Percentiles rank a stretch among this genome's conserved stretches.
phyloP scores from a whole-genome alignment of 2,797 vertebrate species.

The Thaleichthys pacificus region DNA sequence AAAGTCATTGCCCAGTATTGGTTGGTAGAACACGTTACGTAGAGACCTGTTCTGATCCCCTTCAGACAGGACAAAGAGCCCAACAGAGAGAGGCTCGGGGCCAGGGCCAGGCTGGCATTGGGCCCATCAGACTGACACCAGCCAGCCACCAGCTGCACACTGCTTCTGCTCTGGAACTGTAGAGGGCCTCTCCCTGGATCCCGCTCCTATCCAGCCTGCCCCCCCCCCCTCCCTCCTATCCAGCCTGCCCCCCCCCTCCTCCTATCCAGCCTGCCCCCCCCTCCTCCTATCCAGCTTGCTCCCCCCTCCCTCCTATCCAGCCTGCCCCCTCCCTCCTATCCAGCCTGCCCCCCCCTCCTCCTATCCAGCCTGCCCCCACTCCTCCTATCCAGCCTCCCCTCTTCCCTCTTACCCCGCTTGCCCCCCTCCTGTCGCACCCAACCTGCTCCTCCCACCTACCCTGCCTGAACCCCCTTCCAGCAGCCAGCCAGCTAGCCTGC shows the following conservation, averaged over 20 bases:
- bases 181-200: slow-evolving; percentile 16
- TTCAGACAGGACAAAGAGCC: slow-evolving; percentile 71
- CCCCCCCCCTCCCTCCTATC: too few species aligned
- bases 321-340: too few species aligned
- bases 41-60: slow-evolving; percentile 72
- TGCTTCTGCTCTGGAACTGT: slow-evolving; percentile 49
- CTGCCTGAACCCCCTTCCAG: neutral
- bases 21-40: slow-evolving; percentile 66
- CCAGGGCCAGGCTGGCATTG: slow-evolving; percentile 11
- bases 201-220: slow-evolving; percentile 4
- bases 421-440: too few species aligned
- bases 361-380: too few species aligned
- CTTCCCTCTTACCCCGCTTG: too few species aligned
- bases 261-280: too few species aligned
- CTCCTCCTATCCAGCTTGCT: too few species aligned
- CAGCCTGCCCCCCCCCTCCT: too few species aligned
- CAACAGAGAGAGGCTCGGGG: slow-evolving; percentile 66
- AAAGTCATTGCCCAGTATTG: slow-evolving; percentile 69
- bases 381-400: too few species aligned
- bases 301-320: too few species aligned
- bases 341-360: too few species aligned
- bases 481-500: slow-evolving; percentile 1
- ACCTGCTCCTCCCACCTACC: too few species aligned
- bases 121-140: slow-evolving; percentile 58
- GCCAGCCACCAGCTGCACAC: slow-evolving; percentile 79